These are phyloP conservation scores for Gorsachius magnificus DNA, from an alignment of 2,797 vertebrate genomes.

Conservation along the genomic window DNA sequence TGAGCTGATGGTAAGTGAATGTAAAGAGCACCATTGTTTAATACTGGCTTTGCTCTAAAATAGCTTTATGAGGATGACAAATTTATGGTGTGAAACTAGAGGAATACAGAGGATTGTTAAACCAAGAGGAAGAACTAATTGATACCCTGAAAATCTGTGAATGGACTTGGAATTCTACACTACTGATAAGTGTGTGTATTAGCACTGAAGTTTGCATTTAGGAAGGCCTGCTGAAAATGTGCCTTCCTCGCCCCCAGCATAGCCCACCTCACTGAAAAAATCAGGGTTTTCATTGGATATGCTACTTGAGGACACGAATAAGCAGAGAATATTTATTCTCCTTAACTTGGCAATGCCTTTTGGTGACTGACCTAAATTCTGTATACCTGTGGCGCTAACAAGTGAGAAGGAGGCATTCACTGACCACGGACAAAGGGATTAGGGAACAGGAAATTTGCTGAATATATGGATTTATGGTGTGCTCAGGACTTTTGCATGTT, in stretches of 20 bases:
- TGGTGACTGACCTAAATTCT: constrained; percentile 5
- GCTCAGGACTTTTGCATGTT: constrained; percentile 13
- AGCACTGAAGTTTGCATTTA: not conserved
- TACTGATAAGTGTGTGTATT: not conserved
- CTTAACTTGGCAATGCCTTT: not conserved
- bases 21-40: not conserved
- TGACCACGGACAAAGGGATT: constrained; percentile 29
- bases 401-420: not conserved
- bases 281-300: not conserved
- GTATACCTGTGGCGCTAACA: not conserved
- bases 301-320: not conserved
- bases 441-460: constrained; percentile 56
- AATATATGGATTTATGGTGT: constrained; percentile 25
- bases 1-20: not conserved
- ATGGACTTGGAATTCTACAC: not conserved
- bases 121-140: not conserved
- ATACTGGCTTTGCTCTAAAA: not conserved
- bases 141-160: not conserved
- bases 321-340: constrained; percentile 18
- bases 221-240: not conserved
- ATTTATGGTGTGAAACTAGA: not conserved
- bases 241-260: not conserved
- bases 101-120: not conserved
- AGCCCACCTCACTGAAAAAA: not conserved
- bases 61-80: not conserved